Evolutionary conservation across 2,113 vertebrate genomes (phyloP).

Genomic region (Thunnus maccoyii): DNA sequence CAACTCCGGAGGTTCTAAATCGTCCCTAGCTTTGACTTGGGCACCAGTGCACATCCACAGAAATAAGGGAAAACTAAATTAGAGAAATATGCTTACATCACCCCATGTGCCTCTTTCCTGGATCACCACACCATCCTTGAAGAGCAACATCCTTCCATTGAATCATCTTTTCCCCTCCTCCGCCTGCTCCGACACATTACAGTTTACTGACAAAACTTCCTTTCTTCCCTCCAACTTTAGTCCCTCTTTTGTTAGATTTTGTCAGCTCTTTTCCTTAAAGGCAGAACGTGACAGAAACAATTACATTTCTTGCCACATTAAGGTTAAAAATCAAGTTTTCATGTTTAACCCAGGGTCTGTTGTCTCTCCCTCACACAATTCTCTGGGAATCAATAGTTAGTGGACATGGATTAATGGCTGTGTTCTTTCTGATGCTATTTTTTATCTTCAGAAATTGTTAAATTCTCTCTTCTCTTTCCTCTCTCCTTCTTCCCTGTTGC

Average conservation of each 20-base stretch:
- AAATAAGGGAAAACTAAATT: constrained; percentile 37
- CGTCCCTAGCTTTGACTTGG: not conserved
- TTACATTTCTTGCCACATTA: not conserved
- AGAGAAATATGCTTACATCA: constrained; percentile 31
- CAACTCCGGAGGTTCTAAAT: not conserved
- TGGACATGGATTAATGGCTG: not conserved
- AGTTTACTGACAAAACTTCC: constrained; percentile 7
- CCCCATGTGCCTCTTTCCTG: constrained; percentile 20
- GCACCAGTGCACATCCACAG: not conserved
- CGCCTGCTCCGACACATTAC: not conserved
- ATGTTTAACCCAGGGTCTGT: not conserved
- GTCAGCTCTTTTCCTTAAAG: not conserved
- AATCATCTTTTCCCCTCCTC: constrained; percentile 26
- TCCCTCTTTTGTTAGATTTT: constrained; percentile 25
- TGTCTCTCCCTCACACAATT: not conserved
- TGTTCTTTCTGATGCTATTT: constrained; percentile 2
- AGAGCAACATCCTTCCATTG: constrained; percentile 28
- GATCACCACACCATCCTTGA: constrained; percentile 15
- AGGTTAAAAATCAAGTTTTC: not conserved
- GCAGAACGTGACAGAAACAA: not conserved
- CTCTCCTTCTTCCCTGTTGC: not conserved
- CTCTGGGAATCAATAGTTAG: constrained; percentile 14
- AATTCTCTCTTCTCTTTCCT: not conserved
- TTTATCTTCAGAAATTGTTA: not conserved
- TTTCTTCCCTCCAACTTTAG: not conserved